A percentile compares a stretch with the other conserved stretches of the same genome.
phyloP scores from a whole-genome alignment of 1,140 invertebrate genomes.

The Onthophagus taurus region DNA sequence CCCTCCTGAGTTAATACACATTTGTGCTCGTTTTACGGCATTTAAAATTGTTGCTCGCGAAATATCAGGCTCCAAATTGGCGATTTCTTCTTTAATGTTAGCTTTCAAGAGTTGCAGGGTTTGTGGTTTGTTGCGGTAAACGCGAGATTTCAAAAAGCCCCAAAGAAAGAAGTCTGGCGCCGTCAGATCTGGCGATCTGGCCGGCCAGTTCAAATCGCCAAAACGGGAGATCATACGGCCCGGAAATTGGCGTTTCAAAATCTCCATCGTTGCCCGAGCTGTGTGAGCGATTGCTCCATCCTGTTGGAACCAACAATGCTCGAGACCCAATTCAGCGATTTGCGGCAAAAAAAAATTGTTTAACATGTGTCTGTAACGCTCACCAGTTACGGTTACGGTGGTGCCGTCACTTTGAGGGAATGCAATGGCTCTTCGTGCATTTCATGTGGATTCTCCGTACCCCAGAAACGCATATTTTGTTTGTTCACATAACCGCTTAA shows the following conservation, averaged over 20 bases:
- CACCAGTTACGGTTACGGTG: no score
- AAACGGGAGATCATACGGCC: conserved; percentile 20
- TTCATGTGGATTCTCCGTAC: no score
- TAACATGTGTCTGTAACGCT: no score
- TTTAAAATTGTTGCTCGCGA: no score
- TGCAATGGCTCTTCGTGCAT: no score
- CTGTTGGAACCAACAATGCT: conserved; percentile 15
- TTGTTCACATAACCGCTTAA: no score
- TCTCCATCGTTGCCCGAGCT: conserved; percentile 18
- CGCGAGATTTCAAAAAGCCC: conserved; percentile 23
- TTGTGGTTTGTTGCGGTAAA: conserved; percentile 24
- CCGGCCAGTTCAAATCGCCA: conserved; percentile 25
- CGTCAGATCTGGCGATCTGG: conserved; percentile 32
- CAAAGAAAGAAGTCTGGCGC: conserved; percentile 32
- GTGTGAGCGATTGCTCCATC: conserved; percentile 23
- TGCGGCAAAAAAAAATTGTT: conserved; percentile 14
- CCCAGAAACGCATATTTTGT: no score
- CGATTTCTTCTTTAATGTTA: conserved; percentile 22
- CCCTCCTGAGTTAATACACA: no score
- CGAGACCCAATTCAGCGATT: conserved; percentile 12
- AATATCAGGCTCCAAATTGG: conserved; percentile 11
- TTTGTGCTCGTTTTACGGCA: no score
- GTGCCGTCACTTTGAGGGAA: no score
- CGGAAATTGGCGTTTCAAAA: conserved; percentile 20
- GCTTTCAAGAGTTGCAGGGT: conserved; percentile 26